Percentiles rank a stretch among this genome's conserved stretches.
These are phyloP conservation scores for Odontesthes bonariensis DNA, from an alignment of 2,113 vertebrate species.

Conservation along the genomic window DNA sequence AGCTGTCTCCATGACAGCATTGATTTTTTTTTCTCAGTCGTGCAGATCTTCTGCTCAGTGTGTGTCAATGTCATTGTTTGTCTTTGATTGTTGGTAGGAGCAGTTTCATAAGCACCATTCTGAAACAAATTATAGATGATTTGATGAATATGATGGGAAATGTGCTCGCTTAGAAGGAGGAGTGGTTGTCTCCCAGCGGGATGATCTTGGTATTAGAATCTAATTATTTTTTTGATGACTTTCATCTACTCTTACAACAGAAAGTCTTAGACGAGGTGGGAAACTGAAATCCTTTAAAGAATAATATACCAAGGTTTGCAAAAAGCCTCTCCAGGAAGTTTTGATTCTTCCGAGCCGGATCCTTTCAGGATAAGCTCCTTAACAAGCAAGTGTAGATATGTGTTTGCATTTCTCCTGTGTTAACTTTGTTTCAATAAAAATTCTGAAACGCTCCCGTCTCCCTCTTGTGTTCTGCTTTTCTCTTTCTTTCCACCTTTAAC, in stretches of 20 bases:
- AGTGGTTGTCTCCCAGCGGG: background rate
- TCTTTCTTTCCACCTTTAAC: slow-evolving; percentile 21
- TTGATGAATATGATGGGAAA: slow-evolving; percentile 19
- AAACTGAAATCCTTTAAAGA: background rate
- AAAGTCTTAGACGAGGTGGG: background rate
- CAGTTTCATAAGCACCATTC: slow-evolving; percentile 14
- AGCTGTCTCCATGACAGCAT: slow-evolving; percentile 48
- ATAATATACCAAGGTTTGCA: background rate
- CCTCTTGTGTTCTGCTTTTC: slow-evolving; percentile 3
- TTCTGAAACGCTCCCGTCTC: background rate
- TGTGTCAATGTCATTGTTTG: background rate
- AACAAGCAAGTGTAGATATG: slow-evolving; percentile 23
- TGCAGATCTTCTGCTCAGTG: slow-evolving; percentile 11
- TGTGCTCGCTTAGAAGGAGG: background rate
- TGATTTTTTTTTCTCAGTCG: slow-evolving; percentile 8
- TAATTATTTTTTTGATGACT: background rate
- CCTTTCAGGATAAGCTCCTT: slow-evolving; percentile 8
- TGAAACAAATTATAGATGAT: slow-evolving; percentile 27
- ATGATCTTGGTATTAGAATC: background rate
- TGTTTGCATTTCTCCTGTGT: background rate
- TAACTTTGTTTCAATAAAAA: slow-evolving; percentile 2
- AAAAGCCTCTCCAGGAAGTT: slow-evolving; percentile 10
- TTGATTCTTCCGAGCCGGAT: slow-evolving; percentile 15
- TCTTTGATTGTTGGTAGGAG: slow-evolving; percentile 27
- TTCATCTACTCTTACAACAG: background rate